phyloP scores from a whole-genome alignment of 2,888 invertebrate genomes.

The Drosophila gaucha region DNA sequence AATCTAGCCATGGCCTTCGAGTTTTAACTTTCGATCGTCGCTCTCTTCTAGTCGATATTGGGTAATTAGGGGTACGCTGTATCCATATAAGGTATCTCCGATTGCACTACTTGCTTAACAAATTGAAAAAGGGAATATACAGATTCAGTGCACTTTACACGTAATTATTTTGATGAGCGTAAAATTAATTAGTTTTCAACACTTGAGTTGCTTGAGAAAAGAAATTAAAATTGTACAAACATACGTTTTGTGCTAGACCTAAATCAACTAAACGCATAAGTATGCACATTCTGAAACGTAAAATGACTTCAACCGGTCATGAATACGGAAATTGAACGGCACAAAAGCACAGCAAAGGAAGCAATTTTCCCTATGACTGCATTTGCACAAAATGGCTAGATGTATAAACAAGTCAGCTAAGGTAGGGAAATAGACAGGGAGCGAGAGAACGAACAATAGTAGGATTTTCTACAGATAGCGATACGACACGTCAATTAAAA shows the following conservation, averaged over 20 bases:
- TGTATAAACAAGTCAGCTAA: conserved; percentile 29
- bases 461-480: conserved; percentile 4
- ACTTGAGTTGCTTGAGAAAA: conserved; percentile 51
- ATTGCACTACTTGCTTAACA: background rate
- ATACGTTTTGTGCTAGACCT: conserved; percentile 29
- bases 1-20: background rate
- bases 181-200: conserved; percentile 64
- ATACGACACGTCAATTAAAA: conserved; percentile 23
- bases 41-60: background rate
- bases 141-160: background rate
- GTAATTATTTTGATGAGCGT: conserved; percentile 1
- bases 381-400: conserved; percentile 49
- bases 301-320: conserved; percentile 27
- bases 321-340: conserved; percentile 38
- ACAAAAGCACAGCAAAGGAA: conserved; percentile 48
- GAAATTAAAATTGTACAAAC: conserved; percentile 34
- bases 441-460: conserved; percentile 2
- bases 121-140: background rate
- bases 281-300: conserved; percentile 23
- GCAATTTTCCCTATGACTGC: conserved; percentile 68
- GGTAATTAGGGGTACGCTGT: background rate
- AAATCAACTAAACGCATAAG: conserved; percentile 26
- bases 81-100: too few species aligned
- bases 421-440: background rate
- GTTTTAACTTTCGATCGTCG: background rate